These are phyloP conservation scores for Hippolais icterina DNA, from an alignment of 2,113 vertebrate genomes.

Conservation along the genomic window DNA sequence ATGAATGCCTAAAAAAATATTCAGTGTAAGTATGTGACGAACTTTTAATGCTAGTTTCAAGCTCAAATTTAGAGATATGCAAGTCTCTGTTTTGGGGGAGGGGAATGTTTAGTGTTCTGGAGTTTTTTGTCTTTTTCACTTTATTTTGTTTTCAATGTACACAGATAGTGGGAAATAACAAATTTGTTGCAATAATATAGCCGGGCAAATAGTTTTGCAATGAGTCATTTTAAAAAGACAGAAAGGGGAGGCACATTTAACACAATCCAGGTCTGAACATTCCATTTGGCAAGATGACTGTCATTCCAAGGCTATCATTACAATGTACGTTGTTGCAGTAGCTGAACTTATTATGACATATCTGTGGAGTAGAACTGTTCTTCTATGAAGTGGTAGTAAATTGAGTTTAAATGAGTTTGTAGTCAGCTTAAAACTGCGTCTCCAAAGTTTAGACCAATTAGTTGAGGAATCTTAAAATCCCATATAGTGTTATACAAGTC, in stretches of 20 bases:
- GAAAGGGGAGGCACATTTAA: neutral
- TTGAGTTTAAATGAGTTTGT: neutral
- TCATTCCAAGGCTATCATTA: neutral
- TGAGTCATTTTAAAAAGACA: neutral
- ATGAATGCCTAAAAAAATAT: neutral
- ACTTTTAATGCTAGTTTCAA: neutral
- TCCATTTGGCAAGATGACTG: neutral
- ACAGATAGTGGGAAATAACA: neutral
- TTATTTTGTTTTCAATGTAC: neutral
- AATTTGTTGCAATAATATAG: neutral
- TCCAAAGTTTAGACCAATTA: neutral
- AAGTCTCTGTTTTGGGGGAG: neutral
- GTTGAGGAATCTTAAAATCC: neutral
- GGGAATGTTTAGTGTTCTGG: neutral
- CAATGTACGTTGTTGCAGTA: neutral
- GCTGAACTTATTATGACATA: neutral
- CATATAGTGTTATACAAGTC: neutral
- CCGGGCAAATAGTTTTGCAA: neutral
- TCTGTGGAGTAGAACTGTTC: neutral
- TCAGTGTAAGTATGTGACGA: neutral
- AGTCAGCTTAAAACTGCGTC: neutral
- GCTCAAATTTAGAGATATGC: neutral
- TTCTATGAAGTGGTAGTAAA: neutral
- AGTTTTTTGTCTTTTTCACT: rapidly evolving
- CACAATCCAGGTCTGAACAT: neutral